Evolutionary conservation across 2,888 invertebrate genomes (phyloP).

Genomic region (Platypus cylindrus): DNA sequence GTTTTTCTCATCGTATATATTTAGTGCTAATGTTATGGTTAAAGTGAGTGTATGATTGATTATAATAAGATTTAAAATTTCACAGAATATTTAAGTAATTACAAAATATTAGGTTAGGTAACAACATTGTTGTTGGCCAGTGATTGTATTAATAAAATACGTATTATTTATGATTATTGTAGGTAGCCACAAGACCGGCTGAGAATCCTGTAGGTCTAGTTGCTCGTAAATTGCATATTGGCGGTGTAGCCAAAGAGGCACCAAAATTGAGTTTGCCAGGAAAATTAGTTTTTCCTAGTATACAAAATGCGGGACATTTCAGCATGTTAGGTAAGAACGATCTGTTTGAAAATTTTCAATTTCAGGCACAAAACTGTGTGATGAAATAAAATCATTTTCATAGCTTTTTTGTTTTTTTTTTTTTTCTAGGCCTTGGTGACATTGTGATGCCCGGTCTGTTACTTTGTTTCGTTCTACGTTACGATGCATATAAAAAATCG

Average conservation of each 20-base stretch:
- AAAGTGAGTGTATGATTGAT: conserved; percentile 49
- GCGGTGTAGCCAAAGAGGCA: conserved; percentile 80
- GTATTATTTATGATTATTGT: conserved; percentile 7
- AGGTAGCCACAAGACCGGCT: conserved; percentile 68
- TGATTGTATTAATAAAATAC: background rate
- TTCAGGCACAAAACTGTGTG: too few relatives aligned
- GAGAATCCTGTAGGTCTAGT: conserved; percentile 90
- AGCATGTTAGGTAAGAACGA: conserved; percentile 64
- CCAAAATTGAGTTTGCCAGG: conserved; percentile 94
- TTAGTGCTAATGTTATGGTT: conserved; percentile 98
- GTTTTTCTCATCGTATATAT: conserved; percentile 96
- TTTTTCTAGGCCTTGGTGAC: conserved; percentile 58
- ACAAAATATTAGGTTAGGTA: background rate
- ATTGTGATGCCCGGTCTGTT: conserved; percentile 93
- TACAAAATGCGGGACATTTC: conserved; percentile 93
- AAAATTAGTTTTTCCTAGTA: conserved; percentile 92
- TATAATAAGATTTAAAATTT: too few relatives aligned
- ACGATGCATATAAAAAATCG: conserved; percentile 93
- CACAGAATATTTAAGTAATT: too few relatives aligned
- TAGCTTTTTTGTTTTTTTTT: too few relatives aligned
- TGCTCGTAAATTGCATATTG: conserved; percentile 83
- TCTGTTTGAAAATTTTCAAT: too few relatives aligned
- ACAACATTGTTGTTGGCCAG: background rate
- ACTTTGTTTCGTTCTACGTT: conserved; percentile 90
- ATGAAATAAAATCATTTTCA: too few relatives aligned